phyloP scores from a whole-genome alignment of 2,888 invertebrate genomes.

The Sipunculus nudus region DNA sequence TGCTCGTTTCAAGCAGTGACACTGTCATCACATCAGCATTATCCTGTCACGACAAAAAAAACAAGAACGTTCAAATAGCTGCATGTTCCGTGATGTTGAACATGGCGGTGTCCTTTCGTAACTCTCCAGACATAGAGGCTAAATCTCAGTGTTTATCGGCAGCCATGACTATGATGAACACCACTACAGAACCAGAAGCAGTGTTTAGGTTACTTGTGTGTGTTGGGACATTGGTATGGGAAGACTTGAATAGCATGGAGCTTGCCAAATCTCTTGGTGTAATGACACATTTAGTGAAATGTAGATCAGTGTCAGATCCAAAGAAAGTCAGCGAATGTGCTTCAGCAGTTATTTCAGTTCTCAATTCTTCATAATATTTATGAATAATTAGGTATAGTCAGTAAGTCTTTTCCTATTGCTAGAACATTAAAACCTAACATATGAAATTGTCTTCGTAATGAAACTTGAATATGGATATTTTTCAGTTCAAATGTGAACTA shows the following conservation, averaged over 20 bases:
- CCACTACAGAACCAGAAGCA: constrained; percentile 77
- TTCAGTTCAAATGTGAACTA: no score
- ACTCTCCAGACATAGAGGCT: constrained; percentile 47
- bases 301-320: no score
- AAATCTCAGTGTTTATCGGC: constrained; percentile 52
- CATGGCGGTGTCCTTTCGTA: constrained; percentile 70
- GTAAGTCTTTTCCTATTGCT: no score
- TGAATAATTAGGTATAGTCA: no score
- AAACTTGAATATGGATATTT: no score
- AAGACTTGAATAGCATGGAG: constrained; percentile 53
- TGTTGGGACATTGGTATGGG: constrained; percentile 75
- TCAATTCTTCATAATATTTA: no score
- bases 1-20: constrained; percentile 48
- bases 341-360: no score
- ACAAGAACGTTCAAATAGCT: constrained; percentile 74
- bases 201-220: constrained; percentile 80
- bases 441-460: no score
- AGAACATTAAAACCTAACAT: no score
- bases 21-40: constrained; percentile 46
- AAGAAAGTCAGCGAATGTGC: no score
- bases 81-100: constrained; percentile 79
- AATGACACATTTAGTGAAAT: no score
- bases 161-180: constrained; percentile 53
- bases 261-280: constrained; percentile 57
- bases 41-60: constrained; percentile 42